Percentiles rank a stretch among this genome's conserved stretches.
These are phyloP conservation scores for Dryocosmus kuriphilus DNA, from an alignment of 2,888 invertebrate species.

Conservation along the genomic window DNA sequence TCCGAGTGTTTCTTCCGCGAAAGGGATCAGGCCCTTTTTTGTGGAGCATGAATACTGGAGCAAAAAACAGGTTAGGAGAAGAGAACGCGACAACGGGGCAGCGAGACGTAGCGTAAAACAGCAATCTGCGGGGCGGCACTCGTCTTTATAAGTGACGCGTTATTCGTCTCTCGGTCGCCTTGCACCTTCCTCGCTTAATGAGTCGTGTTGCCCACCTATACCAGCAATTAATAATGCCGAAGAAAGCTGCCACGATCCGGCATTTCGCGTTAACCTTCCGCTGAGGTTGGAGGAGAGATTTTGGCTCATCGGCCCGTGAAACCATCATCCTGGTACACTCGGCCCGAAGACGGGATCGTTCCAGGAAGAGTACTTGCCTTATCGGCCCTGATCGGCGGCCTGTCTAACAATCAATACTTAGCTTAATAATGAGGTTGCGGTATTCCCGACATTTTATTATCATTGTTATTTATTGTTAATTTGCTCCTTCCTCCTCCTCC, in stretches of 20 bases:
- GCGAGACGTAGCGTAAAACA: slow-evolving; percentile 1
- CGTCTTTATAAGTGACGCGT: slow-evolving; percentile 26
- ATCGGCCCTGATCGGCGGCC: slow-evolving; percentile 61
- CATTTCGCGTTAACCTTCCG: slow-evolving; percentile 30
- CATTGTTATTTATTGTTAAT: slow-evolving; percentile 71
- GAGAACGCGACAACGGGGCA: slow-evolving; percentile 4
- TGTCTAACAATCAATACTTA: slow-evolving; percentile 67
- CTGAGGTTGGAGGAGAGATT: slow-evolving; percentile 31
- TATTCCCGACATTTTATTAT: slow-evolving; percentile 67
- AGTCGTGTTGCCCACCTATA: slow-evolving; percentile 38
- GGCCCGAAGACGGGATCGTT: slow-evolving; percentile 51
- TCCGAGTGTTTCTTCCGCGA: not conserved
- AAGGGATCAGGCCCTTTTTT: slow-evolving; percentile 4
- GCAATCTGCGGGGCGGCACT: slow-evolving; percentile 26
- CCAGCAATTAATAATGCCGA: slow-evolving; percentile 40
- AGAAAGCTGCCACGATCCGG: slow-evolving; percentile 34
- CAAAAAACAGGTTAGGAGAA: slow-evolving; percentile 8
- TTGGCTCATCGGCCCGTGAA: slow-evolving; percentile 16
- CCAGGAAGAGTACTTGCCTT: slow-evolving; percentile 62
- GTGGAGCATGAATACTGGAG: not conserved
- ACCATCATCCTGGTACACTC: slow-evolving; percentile 13
- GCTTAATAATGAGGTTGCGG: slow-evolving; percentile 68
- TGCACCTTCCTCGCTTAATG: slow-evolving; percentile 27
- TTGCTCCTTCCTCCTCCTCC: slow-evolving; percentile 54
- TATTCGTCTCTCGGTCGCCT: slow-evolving; percentile 11